Conservation (phyloP, 2,113 vertebrate species). For the Trogon surrucura region DNA sequence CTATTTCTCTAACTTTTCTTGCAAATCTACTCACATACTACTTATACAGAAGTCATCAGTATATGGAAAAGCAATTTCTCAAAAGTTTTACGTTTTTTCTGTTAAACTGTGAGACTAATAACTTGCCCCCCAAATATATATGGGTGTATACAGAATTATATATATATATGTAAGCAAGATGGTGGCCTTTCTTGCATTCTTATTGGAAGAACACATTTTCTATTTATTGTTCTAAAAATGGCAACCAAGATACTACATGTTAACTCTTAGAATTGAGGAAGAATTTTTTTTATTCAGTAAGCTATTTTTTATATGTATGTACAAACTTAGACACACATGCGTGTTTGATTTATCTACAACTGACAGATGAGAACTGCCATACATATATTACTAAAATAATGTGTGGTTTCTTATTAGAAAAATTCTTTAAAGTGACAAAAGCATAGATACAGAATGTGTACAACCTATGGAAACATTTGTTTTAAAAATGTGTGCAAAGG, state of each 20-base stretch:
- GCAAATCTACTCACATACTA: background rate
- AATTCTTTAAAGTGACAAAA: background rate
- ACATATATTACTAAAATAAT: background rate
- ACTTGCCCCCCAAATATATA: background rate
- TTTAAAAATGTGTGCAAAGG: background rate
- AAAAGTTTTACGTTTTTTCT: background rate
- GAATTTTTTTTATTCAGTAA: background rate
- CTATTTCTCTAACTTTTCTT: background rate
- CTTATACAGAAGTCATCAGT: background rate
- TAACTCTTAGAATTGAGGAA: background rate
- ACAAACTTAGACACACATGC: no score
- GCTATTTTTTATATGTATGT: background rate
- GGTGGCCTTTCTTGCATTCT: background rate
- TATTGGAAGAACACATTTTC: background rate
- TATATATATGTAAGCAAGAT: background rate
- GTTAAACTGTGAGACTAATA: background rate
- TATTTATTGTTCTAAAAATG: background rate
- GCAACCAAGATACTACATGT: background rate
- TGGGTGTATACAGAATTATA: background rate
- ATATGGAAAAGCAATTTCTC: background rate
- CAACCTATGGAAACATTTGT: background rate
- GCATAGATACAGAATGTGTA: background rate
- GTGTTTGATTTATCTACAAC: background rate
- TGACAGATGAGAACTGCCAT: background rate
- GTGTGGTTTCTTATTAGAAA: background rate